Conservation (phyloP, 2,888 invertebrate species). For the Neoascia interrupta region DNA sequence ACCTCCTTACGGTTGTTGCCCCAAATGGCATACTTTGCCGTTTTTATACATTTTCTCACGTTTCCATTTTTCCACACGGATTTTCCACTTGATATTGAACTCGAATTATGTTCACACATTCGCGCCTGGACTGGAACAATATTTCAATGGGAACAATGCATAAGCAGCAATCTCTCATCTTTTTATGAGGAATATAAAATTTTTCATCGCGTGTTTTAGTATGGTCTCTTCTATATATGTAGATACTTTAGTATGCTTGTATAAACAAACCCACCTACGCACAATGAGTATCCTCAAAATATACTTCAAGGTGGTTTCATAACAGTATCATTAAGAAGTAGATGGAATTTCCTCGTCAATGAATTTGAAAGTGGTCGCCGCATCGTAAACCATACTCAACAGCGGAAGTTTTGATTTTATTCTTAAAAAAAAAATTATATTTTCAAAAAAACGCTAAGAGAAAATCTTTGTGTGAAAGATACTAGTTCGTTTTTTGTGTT, state of each 20-base stretch:
- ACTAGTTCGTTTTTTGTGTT: not conserved
- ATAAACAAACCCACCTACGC: constrained; percentile 16
- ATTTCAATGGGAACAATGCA: not conserved
- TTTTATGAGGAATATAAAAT: constrained; percentile 2
- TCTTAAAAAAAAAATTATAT: not conserved
- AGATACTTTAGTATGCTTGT: not conserved
- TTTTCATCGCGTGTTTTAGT: constrained; percentile 12
- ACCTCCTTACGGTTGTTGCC: too few relatives aligned
- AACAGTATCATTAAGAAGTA: too few relatives aligned
- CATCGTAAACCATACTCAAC: constrained; percentile 27
- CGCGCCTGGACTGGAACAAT: too few relatives aligned
- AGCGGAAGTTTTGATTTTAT: constrained; percentile 16
- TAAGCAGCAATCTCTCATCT: constrained; percentile 6
- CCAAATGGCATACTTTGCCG: too few relatives aligned
- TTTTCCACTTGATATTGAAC: too few relatives aligned
- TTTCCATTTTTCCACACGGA: too few relatives aligned
- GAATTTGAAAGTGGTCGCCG: constrained; percentile 15
- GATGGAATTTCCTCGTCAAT: constrained; percentile 40
- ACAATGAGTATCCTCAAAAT: too few relatives aligned
- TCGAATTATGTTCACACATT: too few relatives aligned
- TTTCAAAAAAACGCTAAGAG: constrained; percentile 3
- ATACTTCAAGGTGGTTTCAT: too few relatives aligned
- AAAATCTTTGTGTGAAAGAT: constrained; percentile 11
- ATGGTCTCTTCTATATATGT: not conserved
- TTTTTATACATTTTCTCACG: too few relatives aligned